These are phyloP conservation scores for Drosophila prolongata DNA, from an alignment of 2,888 invertebrate species.

Conservation along the genomic window DNA sequence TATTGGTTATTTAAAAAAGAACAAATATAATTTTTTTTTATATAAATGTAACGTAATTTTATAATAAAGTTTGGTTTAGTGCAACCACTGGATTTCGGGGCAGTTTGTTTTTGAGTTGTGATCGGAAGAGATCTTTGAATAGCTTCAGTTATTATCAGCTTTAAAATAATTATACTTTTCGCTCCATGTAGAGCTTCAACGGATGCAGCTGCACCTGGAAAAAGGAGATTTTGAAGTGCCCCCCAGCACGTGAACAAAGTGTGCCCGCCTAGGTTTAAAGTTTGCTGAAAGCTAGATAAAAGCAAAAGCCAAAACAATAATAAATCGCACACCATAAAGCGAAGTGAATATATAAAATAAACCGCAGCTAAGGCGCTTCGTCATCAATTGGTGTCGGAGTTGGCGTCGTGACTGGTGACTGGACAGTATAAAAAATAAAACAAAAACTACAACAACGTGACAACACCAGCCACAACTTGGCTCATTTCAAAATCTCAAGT, in stretches of 20 bases:
- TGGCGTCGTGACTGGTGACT: slow-evolving; percentile 61
- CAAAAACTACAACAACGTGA: slow-evolving; percentile 34
- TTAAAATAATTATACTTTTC: background rate
- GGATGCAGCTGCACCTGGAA: slow-evolving; percentile 48
- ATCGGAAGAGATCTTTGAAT: too few relatives aligned
- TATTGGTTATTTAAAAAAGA: too few relatives aligned
- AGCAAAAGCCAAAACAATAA: slow-evolving; percentile 55
- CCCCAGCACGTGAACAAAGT: slow-evolving; percentile 54
- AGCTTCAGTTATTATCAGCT: too few relatives aligned
- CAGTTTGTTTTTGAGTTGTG: too few relatives aligned
- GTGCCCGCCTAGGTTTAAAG: slow-evolving; percentile 37
- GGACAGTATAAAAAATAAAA: slow-evolving; percentile 31
- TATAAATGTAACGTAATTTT: too few relatives aligned
- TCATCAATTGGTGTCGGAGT: slow-evolving; percentile 56
- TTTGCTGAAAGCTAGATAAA: slow-evolving; percentile 44
- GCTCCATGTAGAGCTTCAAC: slow-evolving; percentile 12
- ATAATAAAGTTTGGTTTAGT: too few relatives aligned
- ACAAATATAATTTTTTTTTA: too few relatives aligned
- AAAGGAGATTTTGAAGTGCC: slow-evolving; percentile 6
- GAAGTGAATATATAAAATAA: slow-evolving; percentile 14
- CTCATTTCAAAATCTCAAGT: slow-evolving; percentile 62
- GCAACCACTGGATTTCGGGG: too few relatives aligned
- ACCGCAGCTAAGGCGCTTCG: slow-evolving; percentile 56
- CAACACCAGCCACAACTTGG: slow-evolving; percentile 39
- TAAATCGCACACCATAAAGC: slow-evolving; percentile 19